Evolutionary conservation across 1,140 invertebrate genomes (phyloP).

Genomic region (Trichomalopsis sarcophagae): DNA sequence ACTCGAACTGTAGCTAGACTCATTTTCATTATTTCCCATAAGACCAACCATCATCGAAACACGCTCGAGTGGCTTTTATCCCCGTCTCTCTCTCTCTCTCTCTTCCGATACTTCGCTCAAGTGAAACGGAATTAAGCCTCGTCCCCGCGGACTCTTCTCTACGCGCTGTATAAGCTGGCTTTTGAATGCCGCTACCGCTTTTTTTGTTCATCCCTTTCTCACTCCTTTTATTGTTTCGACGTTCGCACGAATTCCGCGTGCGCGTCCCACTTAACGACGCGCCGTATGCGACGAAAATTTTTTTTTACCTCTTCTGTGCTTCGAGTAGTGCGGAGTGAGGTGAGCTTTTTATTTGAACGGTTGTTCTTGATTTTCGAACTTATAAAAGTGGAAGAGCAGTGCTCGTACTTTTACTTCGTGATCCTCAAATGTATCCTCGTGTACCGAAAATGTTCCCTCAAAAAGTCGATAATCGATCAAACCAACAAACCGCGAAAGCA

Average conservation of each 20-base stretch:
- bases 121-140: background rate
- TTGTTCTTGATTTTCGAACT: background rate
- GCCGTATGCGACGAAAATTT: background rate
- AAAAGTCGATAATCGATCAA: background rate
- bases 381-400: too few relatives aligned
- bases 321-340: background rate
- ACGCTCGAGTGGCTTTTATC: background rate
- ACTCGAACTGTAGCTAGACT: background rate
- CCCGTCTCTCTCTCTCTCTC: too few relatives aligned
- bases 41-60: background rate
- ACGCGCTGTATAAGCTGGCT: background rate
- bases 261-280: background rate
- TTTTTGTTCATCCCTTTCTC: background rate
- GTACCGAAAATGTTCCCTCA: too few relatives aligned
- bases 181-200: background rate
- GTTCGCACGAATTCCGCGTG: background rate
- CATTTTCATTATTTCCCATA: conserved; percentile 6
- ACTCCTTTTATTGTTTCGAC: background rate
- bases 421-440: too few relatives aligned
- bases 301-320: background rate
- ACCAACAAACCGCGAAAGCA: background rate
- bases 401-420: too few relatives aligned
- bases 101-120: background rate
- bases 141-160: background rate
- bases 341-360: background rate